Conservation (phyloP, 2,797 vertebrate genomes). For the Saxicola maurus region DNA sequence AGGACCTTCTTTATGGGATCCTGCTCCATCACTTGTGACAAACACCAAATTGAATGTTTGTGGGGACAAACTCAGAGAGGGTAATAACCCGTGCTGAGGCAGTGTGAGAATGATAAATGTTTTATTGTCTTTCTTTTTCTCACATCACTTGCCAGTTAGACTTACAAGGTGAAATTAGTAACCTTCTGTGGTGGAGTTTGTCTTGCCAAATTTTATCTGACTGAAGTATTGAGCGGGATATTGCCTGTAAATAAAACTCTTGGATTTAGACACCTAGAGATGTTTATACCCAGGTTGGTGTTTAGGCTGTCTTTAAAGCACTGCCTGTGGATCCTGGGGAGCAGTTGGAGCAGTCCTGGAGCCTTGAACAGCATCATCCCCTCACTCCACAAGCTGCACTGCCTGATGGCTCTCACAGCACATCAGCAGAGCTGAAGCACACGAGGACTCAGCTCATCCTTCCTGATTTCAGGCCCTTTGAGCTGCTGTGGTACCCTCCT, state of each 20-base stretch:
- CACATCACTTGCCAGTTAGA: constrained; percentile 37
- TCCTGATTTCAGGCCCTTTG: background rate
- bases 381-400: fast-evolving
- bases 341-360: background rate
- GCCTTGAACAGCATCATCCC: background rate
- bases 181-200: background rate
- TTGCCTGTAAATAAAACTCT: background rate
- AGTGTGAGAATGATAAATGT: constrained; percentile 37
- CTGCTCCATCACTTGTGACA: constrained; percentile 45
- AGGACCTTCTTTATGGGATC: constrained; percentile 16
- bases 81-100: constrained; percentile 33
- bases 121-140: constrained; percentile 54
- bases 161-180: constrained; percentile 51
- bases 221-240: background rate
- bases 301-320: background rate
- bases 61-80: constrained; percentile 27
- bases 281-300: background rate
- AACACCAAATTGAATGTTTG: constrained; percentile 40
- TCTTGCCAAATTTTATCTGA: constrained; percentile 20
- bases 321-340: background rate
- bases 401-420: background rate
- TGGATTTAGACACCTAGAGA: background rate
- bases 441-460: fast-evolving
- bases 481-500: background rate
- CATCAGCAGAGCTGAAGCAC: fast-evolving